phyloP scores from a whole-genome alignment of 2,888 invertebrate genomes.

The Aporophyla lueneburgensis region DNA sequence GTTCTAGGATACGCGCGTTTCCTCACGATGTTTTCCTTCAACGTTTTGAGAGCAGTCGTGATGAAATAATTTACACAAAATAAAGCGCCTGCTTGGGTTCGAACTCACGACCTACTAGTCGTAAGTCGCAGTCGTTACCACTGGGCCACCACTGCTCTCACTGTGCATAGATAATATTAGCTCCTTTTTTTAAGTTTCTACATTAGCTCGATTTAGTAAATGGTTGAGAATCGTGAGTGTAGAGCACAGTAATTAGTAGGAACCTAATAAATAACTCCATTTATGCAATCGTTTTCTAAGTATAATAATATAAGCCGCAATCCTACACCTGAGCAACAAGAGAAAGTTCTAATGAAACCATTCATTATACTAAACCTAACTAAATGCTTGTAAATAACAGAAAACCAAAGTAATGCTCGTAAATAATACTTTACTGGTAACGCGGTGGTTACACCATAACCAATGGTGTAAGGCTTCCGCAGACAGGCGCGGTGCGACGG shows the following conservation, averaged over 20 bases:
- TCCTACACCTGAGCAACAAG: constrained; percentile 25
- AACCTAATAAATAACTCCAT: constrained; percentile 24
- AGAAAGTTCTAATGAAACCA: constrained; percentile 61
- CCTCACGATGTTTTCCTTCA: too few species aligned
- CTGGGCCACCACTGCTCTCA: too few species aligned
- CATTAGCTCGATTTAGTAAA: neutral
- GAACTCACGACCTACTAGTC: too few species aligned
- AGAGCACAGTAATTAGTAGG: neutral
- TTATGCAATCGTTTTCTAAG: constrained; percentile 7
- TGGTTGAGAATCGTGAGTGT: neutral
- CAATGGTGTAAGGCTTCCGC: neutral
- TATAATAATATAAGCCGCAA: constrained; percentile 20
- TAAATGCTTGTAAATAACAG: constrained; percentile 39
- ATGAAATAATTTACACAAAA: too few species aligned
- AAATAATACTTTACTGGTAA: constrained; percentile 47
- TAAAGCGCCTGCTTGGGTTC: too few species aligned
- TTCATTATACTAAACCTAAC: constrained; percentile 42
- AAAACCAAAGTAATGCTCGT: constrained; percentile 45
- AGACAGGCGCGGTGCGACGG: neutral
- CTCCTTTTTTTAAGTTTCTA: neutral
- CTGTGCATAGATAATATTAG: too few species aligned
- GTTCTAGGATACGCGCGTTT: too few species aligned
- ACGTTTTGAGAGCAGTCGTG: too few species aligned
- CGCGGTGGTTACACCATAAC: constrained; percentile 28
- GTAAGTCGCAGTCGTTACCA: too few species aligned